These are phyloP conservation scores for Oligia latruncula DNA, from an alignment of 2,888 invertebrate genomes.

Conservation along the genomic window DNA sequence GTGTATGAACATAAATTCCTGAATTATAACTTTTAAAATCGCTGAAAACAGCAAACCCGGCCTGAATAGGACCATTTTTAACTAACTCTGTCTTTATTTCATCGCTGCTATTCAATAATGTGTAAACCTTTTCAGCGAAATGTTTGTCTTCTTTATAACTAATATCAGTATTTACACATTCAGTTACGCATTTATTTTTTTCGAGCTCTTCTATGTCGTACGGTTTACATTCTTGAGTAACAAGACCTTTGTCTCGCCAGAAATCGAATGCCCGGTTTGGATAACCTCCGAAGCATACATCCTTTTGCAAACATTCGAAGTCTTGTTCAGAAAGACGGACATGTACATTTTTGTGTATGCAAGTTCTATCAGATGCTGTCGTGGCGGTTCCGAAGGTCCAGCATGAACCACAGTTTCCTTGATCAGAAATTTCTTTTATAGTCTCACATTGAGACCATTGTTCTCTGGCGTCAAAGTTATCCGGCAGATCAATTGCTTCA, in stretches of 20 bases:
- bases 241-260: conserved; percentile 36
- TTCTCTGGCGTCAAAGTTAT: conserved; percentile 47
- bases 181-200: background rate
- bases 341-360: conserved; percentile 46
- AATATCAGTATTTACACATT: conserved; percentile 7
- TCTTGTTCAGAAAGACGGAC: conserved; percentile 53
- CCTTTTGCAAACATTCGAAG: background rate
- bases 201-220: conserved; percentile 9
- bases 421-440: conserved; percentile 40
- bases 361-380: conserved; percentile 56
- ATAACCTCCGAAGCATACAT: background rate
- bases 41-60: background rate
- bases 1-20: conserved; percentile 44
- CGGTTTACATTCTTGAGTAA: conserved; percentile 46
- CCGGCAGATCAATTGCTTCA: conserved; percentile 28
- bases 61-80: conserved; percentile 46
- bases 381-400: conserved; percentile 52
- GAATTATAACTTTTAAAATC: background rate
- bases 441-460: conserved; percentile 47
- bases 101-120: background rate
- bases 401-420: conserved; percentile 41
- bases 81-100: conserved; percentile 54
- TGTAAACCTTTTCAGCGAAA: conserved; percentile 37
- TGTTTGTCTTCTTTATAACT: conserved; percentile 44
- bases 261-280: background rate